Evolutionary conservation across 92 coral and sea anemone genomes (phyloP).

Genomic region (Zoanthus gigantus): DNA sequence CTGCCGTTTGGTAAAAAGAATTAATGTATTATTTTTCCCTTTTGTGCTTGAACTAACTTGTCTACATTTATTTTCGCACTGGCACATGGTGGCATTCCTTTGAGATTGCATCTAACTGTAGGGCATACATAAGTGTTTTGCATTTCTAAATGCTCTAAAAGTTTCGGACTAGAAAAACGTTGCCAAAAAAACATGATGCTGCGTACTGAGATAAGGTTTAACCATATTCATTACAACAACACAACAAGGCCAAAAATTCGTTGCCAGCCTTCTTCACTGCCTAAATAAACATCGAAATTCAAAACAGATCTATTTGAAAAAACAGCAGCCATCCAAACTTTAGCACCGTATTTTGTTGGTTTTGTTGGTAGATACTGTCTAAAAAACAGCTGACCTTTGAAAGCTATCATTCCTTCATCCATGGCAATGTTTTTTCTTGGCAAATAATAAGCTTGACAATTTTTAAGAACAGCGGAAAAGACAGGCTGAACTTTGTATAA

Average conservation of each 20-base stretch:
- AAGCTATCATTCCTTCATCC: constrained; percentile 76
- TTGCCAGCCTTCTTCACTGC: background rate
- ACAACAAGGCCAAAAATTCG: constrained; percentile 64
- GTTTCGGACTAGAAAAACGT: constrained; percentile 15
- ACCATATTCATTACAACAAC: constrained; percentile 59
- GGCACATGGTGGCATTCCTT: constrained; percentile 62
- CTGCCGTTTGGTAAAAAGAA: too few species aligned
- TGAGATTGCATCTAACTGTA: constrained; percentile 49
- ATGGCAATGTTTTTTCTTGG: constrained; percentile 67
- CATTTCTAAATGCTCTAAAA: background rate
- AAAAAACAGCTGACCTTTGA: constrained; percentile 65
- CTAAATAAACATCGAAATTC: constrained; percentile 42
- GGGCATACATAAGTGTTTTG: constrained; percentile 34
- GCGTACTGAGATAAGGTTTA: background rate
- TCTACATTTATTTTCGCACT: constrained; percentile 33
- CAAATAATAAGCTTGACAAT: constrained; percentile 39
- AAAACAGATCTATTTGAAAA: constrained; percentile 68
- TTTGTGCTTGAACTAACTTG: background rate
- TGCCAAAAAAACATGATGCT: background rate
- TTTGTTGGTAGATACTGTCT: constrained; percentile 57
- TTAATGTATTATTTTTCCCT: too few species aligned
- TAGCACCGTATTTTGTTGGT: constrained; percentile 44
- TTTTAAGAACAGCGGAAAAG: constrained; percentile 38
- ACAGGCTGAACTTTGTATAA: constrained; percentile 17
- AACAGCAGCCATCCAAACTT: constrained; percentile 81